Conservation (phyloP, 2,797 vertebrate species). For the Ispidina lecontei region DNA sequence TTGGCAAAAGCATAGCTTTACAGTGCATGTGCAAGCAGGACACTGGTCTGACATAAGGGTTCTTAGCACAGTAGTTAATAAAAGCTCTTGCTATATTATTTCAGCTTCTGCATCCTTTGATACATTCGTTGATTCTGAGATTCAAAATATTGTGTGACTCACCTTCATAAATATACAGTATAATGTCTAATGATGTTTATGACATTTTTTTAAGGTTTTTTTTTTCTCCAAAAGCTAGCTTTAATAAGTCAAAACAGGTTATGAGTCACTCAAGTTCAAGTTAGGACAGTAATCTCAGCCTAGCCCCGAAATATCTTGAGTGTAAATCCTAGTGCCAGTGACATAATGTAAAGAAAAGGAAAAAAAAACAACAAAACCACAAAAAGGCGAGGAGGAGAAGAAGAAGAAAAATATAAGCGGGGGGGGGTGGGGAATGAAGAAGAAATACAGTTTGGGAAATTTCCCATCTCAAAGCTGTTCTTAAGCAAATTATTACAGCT, state of each 20-base stretch:
- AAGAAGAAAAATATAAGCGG: not conserved
- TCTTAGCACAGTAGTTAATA: not conserved
- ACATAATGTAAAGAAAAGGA: not conserved
- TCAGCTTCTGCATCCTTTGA: not conserved
- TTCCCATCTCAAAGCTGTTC: not conserved
- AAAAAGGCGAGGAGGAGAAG: rapidly evolving
- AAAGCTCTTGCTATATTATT: not conserved
- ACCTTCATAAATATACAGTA: not conserved
- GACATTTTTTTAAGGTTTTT: not conserved
- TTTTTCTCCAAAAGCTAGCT: not conserved
- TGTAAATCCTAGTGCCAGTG: not conserved
- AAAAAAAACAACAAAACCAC: not conserved
- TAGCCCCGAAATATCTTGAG: not conserved
- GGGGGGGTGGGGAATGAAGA: not conserved
- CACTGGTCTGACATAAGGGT: not conserved
- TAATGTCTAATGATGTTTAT: not conserved
- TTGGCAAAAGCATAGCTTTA: not conserved
- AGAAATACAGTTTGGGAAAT: not conserved
- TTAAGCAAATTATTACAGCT: not conserved
- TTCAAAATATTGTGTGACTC: not conserved
- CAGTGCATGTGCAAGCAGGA: not conserved
- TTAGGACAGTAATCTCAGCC: not conserved
- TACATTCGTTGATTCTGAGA: not conserved
- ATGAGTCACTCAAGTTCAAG: not conserved
- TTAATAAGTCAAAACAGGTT: not conserved